phyloP scores from a whole-genome alignment of 1,140 invertebrate species.

The Rhyzopertha dominica region DNA sequence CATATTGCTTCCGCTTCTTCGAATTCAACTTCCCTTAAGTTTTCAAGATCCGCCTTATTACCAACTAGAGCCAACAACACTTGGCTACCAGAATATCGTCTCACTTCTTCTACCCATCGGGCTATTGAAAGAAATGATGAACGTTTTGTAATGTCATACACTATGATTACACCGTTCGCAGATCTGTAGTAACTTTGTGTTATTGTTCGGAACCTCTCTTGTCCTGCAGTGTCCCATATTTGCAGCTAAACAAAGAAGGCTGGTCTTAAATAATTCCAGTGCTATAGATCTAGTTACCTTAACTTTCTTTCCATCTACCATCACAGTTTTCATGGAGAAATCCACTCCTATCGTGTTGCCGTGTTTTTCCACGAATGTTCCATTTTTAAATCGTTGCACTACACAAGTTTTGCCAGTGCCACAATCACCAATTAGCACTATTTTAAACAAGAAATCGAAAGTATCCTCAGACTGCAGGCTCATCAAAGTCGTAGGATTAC shows the following conservation, averaged over 20 bases:
- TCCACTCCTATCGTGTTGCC: slow-evolving; percentile 94
- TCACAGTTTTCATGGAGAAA: slow-evolving; percentile 94
- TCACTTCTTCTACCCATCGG: slow-evolving; percentile 92
- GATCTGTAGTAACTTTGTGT: slow-evolving; percentile 93
- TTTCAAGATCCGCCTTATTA: slow-evolving; percentile 84
- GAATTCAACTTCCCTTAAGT: slow-evolving; percentile 74
- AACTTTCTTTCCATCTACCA: slow-evolving; percentile 86
- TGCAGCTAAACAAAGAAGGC: slow-evolving; percentile 67
- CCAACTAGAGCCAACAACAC: slow-evolving; percentile 86
- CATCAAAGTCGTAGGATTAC: slow-evolving; percentile 40
- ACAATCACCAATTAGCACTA: slow-evolving; percentile 78
- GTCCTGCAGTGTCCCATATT: slow-evolving; percentile 93
- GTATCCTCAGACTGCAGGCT: slow-evolving; percentile 57
- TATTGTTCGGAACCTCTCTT: slow-evolving; percentile 88
- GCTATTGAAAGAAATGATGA: slow-evolving; percentile 83
- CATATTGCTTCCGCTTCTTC: slow-evolving; percentile 79
- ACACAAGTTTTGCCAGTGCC: slow-evolving; percentile 82
- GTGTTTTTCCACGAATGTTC: slow-evolving; percentile 88
- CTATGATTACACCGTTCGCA: slow-evolving; percentile 87
- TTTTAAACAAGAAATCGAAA: slow-evolving; percentile 80
- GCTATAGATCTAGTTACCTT: slow-evolving; percentile 64
- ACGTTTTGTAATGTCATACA: slow-evolving; percentile 91
- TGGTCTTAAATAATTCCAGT: background rate
- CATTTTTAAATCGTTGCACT: slow-evolving; percentile 88
- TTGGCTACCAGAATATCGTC: slow-evolving; percentile 82